Evolutionary conservation across 2,797 vertebrate species (phyloP).

Genomic region (Pelochelys cantorii): DNA sequence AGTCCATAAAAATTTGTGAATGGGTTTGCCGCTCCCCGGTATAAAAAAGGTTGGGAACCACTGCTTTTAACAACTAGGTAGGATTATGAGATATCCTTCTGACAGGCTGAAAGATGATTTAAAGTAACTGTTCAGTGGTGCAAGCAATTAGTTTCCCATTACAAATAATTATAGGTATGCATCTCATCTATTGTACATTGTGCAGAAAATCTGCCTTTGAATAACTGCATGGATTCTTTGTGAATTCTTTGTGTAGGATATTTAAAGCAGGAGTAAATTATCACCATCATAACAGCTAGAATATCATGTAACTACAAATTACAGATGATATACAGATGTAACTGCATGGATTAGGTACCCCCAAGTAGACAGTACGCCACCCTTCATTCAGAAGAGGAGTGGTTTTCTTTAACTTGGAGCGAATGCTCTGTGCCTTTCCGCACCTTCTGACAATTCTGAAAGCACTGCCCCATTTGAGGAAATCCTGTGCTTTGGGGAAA

Average conservation of each 20-base stretch:
- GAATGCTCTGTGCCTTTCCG: fast-evolving
- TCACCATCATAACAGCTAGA: neutral
- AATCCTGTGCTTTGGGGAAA: neutral
- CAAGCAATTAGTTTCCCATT: neutral
- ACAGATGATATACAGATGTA: neutral
- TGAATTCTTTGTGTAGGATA: fast-evolving
- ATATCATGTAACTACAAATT: fast-evolving
- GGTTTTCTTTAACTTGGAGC: neutral
- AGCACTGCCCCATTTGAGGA: neutral
- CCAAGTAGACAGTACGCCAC: fast-evolving
- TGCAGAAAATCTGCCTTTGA: neutral
- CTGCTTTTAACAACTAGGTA: neutral
- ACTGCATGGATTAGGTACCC: neutral
- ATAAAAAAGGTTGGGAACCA: no score
- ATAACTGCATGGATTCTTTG: neutral
- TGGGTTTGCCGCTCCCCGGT: no score
- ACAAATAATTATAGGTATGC: neutral
- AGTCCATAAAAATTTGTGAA: no score
- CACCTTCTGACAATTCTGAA: neutral
- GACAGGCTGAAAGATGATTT: neutral
- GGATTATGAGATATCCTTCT: neutral
- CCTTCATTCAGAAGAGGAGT: neutral
- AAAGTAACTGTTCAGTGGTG: neutral
- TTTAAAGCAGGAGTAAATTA: neutral
- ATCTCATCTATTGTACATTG: neutral